phyloP scores from a whole-genome alignment of 2,888 invertebrate species.

The Lycophotia porphyrea region DNA sequence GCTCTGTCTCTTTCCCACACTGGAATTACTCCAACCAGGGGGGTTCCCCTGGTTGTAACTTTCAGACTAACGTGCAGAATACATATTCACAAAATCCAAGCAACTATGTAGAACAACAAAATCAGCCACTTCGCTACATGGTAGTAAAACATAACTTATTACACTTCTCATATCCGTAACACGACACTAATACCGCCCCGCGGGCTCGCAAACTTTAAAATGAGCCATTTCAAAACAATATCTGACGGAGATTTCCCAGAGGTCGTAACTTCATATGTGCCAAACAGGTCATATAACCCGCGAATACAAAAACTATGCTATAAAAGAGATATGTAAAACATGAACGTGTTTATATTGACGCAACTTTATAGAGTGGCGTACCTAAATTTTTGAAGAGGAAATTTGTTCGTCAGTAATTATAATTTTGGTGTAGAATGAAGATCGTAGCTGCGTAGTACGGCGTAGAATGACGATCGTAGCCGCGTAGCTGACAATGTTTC shows the following conservation, averaged over 20 bases:
- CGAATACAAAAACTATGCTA: slow-evolving; percentile 57
- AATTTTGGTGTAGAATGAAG: background rate
- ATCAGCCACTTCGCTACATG: slow-evolving; percentile 23
- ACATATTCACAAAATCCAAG: slow-evolving; percentile 1
- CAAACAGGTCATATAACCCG: slow-evolving; percentile 52
- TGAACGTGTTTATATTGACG: slow-evolving; percentile 32
- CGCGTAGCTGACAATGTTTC: background rate
- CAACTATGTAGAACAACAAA: slow-evolving; percentile 42
- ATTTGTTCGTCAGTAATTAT: slow-evolving; percentile 4
- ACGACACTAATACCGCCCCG: slow-evolving; percentile 67
- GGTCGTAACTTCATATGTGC: slow-evolving; percentile 71
- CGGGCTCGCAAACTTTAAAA: slow-evolving; percentile 79
- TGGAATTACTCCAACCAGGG: no score
- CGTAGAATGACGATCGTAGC: slow-evolving; percentile 9
- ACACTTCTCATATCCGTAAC: slow-evolving; percentile 63
- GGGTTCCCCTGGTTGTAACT: background rate
- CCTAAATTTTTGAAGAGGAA: background rate
- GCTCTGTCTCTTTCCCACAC: no score
- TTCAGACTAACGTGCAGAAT: background rate
- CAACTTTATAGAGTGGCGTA: background rate
- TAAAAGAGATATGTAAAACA: slow-evolving; percentile 38
- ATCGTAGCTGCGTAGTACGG: background rate
- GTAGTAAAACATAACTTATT: slow-evolving; percentile 55
- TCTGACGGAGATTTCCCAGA: slow-evolving; percentile 85
- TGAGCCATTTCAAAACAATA: slow-evolving; percentile 87